Percentiles rank a stretch among this genome's conserved stretches.
Conservation (phyloP, 1,140 invertebrate genomes). For the Neodiprion lecontei region DNA sequence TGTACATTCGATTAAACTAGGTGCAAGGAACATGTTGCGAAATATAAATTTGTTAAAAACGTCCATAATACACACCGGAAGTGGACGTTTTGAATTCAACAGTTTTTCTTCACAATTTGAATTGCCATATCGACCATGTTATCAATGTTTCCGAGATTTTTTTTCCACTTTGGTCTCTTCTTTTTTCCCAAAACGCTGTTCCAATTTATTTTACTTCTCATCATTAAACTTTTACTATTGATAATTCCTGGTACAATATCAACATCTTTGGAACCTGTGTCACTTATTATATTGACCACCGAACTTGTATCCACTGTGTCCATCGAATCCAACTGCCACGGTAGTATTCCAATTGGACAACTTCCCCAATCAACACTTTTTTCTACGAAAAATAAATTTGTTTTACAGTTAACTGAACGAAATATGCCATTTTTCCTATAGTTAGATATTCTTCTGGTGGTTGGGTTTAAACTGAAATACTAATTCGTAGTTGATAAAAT, state of each 20-base stretch:
- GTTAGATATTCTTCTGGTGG: constrained; percentile 10
- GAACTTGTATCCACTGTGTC: constrained; percentile 28
- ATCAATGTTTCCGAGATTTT: constrained; percentile 24
- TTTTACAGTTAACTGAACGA: constrained; percentile 12
- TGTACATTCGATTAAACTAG: too few relatives aligned
- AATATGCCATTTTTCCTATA: constrained; percentile 15
- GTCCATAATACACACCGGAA: too few relatives aligned
- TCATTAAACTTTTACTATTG: constrained; percentile 36
- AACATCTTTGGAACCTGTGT: constrained; percentile 20
- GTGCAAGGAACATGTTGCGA: too few relatives aligned
- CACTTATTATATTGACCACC: constrained; percentile 15
- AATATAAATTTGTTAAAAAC: too few relatives aligned
- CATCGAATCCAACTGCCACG: constrained; percentile 50
- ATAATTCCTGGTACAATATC: constrained; percentile 44
- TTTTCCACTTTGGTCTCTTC: constrained; percentile 35
- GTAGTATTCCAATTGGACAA: constrained; percentile 53
- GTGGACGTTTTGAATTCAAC: not conserved
- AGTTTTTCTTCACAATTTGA: constrained; percentile 35
- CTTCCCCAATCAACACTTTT: constrained; percentile 43
- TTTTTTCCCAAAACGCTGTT: constrained; percentile 44
- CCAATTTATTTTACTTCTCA: constrained; percentile 48
- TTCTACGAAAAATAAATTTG: constrained; percentile 23
- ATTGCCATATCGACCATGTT: constrained; percentile 43
- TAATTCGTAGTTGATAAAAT: not conserved
- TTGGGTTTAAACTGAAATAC: constrained; percentile 4